Evolutionary conservation across 2,113 vertebrate species (phyloP).

Genomic region (Scomber scombrus): DNA sequence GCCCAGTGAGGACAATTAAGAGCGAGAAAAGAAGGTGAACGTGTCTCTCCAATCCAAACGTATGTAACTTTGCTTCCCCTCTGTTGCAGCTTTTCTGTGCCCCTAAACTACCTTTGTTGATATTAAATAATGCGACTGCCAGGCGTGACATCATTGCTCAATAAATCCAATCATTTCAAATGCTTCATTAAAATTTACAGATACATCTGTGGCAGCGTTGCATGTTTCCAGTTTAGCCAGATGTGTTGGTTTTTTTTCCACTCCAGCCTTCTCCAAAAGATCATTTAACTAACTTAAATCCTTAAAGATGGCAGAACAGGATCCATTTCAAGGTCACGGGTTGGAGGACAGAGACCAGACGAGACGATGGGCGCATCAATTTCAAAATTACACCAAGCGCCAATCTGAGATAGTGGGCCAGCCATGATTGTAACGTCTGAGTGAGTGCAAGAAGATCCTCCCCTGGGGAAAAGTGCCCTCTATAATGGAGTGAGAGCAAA

Average conservation of each 20-base stretch:
- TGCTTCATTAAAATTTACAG: slow-evolving; percentile 3
- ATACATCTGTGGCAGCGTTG: not conserved
- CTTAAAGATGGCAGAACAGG: slow-evolving; percentile 15
- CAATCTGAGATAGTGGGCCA: slow-evolving; percentile 19
- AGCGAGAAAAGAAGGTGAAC: not conserved
- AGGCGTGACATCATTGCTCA: not conserved
- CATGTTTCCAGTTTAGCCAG: not conserved
- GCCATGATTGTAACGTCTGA: slow-evolving; percentile 40
- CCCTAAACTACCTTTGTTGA: not conserved
- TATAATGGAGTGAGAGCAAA: slow-evolving; percentile 47
- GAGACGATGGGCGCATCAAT: slow-evolving; percentile 27
- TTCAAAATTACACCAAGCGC: slow-evolving; percentile 33
- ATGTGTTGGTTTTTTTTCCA: not conserved
- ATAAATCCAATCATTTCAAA: not conserved
- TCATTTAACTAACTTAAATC: slow-evolving; percentile 18
- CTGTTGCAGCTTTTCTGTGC: not conserved
- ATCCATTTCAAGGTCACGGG: slow-evolving; percentile 30
- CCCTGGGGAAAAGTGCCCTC: slow-evolving; percentile 36
- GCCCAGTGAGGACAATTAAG: not conserved
- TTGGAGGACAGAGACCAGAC: slow-evolving; percentile 21
- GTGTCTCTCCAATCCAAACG: not conserved
- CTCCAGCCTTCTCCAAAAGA: not conserved
- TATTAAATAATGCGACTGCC: not conserved
- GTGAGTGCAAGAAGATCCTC: slow-evolving; percentile 64
- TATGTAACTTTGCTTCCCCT: not conserved